phyloP scores from a whole-genome alignment of 2,797 vertebrate genomes.

The Neosalanx taihuensis region DNA sequence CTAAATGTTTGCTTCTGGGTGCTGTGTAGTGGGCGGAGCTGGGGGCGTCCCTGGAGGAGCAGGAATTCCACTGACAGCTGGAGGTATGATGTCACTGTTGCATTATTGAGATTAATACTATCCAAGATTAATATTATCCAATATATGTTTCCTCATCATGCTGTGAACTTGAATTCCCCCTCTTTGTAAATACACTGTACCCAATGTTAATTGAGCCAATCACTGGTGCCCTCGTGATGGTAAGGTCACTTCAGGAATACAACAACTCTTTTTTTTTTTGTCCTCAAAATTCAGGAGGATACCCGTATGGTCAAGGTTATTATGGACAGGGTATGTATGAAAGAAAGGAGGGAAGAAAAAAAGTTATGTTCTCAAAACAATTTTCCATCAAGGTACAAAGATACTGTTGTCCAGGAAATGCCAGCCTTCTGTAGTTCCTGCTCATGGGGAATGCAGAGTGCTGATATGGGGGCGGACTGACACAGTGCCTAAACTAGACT shows the following conservation, averaged over 20 bases:
- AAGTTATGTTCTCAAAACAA: conserved; percentile 2
- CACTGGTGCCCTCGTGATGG: neutral
- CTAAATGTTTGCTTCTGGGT: neutral
- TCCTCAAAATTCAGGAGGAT: conserved; percentile 8
- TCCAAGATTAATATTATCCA: neutral
- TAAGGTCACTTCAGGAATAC: conserved; percentile 1
- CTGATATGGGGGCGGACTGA: conserved; percentile 46
- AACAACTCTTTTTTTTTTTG: conserved; percentile 5
- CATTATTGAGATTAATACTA: neutral
- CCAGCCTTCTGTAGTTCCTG: conserved; percentile 51
- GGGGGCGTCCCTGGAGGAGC: conserved; percentile 39
- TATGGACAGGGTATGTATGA: conserved; percentile 22
- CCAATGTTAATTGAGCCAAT: neutral
- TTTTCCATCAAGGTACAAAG: conserved; percentile 25
- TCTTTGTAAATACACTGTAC: neutral
- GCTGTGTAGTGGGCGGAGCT: conserved; percentile 47
- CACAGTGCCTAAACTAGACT: neutral
- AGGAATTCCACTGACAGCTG: conserved; percentile 63
- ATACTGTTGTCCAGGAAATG: conserved; percentile 55
- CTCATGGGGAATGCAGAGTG: conserved; percentile 43
- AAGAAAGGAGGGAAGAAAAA: neutral
- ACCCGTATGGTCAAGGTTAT: conserved; percentile 16
- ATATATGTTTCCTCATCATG: neutral
- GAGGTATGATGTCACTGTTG: conserved; percentile 40
- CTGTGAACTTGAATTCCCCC: neutral